These are phyloP conservation scores for Sebastes itinus DNA, from an alignment of 2,797 vertebrate genomes.

Conservation along the genomic window DNA sequence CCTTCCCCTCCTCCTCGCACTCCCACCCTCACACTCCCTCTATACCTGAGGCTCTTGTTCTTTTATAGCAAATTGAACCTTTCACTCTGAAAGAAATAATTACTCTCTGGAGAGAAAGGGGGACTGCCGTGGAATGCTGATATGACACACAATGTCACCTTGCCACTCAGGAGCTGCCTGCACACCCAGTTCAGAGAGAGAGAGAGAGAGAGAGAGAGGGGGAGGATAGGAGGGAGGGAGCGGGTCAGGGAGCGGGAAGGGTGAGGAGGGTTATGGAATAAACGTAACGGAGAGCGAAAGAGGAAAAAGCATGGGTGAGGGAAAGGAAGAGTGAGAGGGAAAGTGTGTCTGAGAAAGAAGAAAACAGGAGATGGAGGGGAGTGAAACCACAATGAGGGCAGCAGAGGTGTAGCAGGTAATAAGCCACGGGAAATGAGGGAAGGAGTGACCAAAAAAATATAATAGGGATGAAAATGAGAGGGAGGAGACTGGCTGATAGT, in stretches of 20 bases:
- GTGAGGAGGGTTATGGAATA: constrained; percentile 56
- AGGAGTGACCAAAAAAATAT: constrained; percentile 60
- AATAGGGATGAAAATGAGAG: constrained; percentile 52
- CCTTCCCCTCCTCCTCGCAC: constrained; percentile 44
- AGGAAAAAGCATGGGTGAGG: constrained; percentile 19
- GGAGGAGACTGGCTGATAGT: constrained; percentile 31
- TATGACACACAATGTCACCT: constrained; percentile 95
- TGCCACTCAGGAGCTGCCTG: constrained; percentile 85
- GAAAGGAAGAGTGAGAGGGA: constrained; percentile 7
- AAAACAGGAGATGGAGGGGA: constrained; percentile 51
- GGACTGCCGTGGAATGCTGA: constrained; percentile 89
- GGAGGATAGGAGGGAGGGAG: constrained; percentile 20
- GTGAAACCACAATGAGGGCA: constrained; percentile 50
- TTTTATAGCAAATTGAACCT: constrained; percentile 93
- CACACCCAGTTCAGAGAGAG: constrained; percentile 66
- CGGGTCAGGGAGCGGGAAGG: constrained; percentile 58
- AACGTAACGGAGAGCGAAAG: constrained; percentile 54
- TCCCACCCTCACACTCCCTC: constrained; percentile 69
- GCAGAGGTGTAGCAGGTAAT: constrained; percentile 57
- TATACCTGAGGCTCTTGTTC: constrained; percentile 89
- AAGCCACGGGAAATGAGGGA: constrained; percentile 51
- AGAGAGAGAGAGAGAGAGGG: constrained; percentile 1
- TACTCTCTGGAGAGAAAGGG: constrained; percentile 90
- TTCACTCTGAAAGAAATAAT: constrained; percentile 91
- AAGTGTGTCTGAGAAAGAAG: constrained; percentile 23